Conservation (phyloP, 2,113 vertebrate genomes). For the Platichthys flesus region DNA sequence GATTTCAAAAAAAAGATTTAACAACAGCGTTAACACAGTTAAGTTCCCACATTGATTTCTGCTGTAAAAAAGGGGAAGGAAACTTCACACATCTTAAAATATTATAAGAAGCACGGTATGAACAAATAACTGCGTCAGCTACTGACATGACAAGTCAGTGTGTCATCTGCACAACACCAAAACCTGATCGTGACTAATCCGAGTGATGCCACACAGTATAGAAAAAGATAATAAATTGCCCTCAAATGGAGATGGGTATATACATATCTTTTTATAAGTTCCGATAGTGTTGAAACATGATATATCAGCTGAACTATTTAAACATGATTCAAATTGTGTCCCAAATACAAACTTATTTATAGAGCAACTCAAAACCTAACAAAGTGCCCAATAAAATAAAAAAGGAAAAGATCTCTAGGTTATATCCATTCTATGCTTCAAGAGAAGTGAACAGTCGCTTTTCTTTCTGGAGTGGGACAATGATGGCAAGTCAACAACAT, state of each 20-base stretch:
- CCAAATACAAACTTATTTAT: too few relatives aligned
- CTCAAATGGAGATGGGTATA: too few relatives aligned
- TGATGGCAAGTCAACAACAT: neutral
- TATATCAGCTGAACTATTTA: too few relatives aligned
- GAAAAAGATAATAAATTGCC: neutral
- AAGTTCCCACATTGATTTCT: neutral
- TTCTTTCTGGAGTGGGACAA: neutral
- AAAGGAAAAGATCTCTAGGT: too few relatives aligned
- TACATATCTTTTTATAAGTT: too few relatives aligned
- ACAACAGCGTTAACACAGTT: neutral
- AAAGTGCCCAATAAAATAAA: too few relatives aligned
- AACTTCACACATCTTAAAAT: neutral
- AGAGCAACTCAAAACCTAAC: too few relatives aligned
- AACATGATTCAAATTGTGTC: too few relatives aligned
- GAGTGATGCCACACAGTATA: neutral
- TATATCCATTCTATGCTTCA: too few relatives aligned
- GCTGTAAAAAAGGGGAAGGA: neutral
- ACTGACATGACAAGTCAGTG: neutral
- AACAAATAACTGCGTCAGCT: neutral
- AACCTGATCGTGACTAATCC: neutral
- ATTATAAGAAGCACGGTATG: neutral
- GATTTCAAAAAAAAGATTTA: neutral
- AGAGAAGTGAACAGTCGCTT: too few relatives aligned
- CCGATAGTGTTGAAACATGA: too few relatives aligned
- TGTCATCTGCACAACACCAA: neutral